These are phyloP conservation scores for Drosophila nasuta DNA, from an alignment of 1,140 invertebrate species.

Conservation along the genomic window DNA sequence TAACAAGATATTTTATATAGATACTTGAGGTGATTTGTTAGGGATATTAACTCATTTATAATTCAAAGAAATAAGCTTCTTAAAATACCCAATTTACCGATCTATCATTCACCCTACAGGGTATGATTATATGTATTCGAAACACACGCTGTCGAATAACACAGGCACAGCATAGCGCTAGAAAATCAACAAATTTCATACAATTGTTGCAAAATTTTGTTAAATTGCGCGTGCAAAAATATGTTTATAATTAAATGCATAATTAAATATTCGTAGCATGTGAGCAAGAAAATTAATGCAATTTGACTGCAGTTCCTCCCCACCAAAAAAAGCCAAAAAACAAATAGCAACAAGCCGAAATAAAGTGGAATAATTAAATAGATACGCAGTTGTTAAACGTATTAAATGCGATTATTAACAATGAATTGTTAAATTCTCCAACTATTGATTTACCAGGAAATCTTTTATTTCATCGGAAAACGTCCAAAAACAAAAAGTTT, in stretches of 20 bases:
- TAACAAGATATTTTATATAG: too few relatives aligned
- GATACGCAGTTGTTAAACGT: conserved; percentile 33
- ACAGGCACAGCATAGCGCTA: neutral
- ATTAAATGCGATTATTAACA: conserved; percentile 40
- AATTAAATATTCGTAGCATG: conserved; percentile 39
- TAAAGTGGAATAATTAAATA: conserved; percentile 36
- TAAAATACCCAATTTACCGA: too few relatives aligned
- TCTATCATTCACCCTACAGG: neutral
- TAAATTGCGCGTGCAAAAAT: conserved; percentile 49
- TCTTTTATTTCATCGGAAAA: conserved; percentile 25
- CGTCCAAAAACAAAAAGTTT: conserved; percentile 26
- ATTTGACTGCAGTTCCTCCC: conserved; percentile 12
- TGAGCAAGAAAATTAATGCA: conserved; percentile 35
- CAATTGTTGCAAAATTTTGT: conserved; percentile 34
- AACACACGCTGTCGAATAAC: neutral
- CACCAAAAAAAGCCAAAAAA: neutral
- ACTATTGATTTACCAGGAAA: conserved; percentile 40
- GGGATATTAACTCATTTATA: neutral
- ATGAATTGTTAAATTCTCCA: conserved; percentile 35
- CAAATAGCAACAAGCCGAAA: neutral
- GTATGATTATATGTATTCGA: neutral
- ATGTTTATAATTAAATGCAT: conserved; percentile 45
- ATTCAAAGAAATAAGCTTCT: neutral
- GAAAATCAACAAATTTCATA: conserved; percentile 25
- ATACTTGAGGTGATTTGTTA: too few relatives aligned